Percentiles rank a stretch among this genome's conserved stretches.
phyloP scores from a whole-genome alignment of 2,113 vertebrate species.

The Poeciliopsis retropinna region DNA sequence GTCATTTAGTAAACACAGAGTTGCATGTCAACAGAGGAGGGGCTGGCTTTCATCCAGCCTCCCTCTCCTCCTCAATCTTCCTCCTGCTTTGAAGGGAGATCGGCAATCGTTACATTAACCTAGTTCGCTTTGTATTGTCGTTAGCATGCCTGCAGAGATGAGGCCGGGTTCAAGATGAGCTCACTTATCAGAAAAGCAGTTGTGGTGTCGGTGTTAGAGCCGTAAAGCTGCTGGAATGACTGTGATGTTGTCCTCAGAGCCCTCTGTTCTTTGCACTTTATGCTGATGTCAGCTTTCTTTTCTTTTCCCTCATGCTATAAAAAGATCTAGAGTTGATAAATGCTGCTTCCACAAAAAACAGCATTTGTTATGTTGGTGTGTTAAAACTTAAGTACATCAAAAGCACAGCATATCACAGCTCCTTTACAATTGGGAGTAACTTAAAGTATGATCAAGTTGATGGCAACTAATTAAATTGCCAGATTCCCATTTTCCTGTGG shows the following conservation, averaged over 20 bases:
- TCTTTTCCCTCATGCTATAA: constrained; percentile 52
- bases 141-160: constrained; percentile 37
- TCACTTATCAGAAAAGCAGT: constrained; percentile 33
- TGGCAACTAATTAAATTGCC: constrained; percentile 71
- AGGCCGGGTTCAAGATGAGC: constrained; percentile 24
- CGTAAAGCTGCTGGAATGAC: constrained; percentile 41
- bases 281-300: constrained; percentile 23
- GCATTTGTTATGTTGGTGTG: constrained; percentile 45
- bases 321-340: constrained; percentile 64
- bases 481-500: constrained; percentile 64
- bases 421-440: constrained; percentile 42
- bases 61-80: constrained; percentile 43
- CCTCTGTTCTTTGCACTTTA: constrained; percentile 45
- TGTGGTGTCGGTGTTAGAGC: constrained; percentile 31
- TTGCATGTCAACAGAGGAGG: constrained; percentile 19
- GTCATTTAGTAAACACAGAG: constrained; percentile 48
- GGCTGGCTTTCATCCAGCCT: constrained; percentile 36
- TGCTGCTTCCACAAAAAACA: constrained; percentile 29
- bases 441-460: constrained; percentile 63
- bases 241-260: constrained; percentile 47
- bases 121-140: constrained; percentile 44
- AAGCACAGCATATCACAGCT: constrained; percentile 34
- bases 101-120: constrained; percentile 55
- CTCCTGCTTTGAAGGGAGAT: constrained; percentile 39
- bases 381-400: constrained; percentile 55